Evolutionary conservation across 2,113 vertebrate species (phyloP), one percentile per base, ranked within the genome.

Genomic region (Ammodytes marinus): DNA sequence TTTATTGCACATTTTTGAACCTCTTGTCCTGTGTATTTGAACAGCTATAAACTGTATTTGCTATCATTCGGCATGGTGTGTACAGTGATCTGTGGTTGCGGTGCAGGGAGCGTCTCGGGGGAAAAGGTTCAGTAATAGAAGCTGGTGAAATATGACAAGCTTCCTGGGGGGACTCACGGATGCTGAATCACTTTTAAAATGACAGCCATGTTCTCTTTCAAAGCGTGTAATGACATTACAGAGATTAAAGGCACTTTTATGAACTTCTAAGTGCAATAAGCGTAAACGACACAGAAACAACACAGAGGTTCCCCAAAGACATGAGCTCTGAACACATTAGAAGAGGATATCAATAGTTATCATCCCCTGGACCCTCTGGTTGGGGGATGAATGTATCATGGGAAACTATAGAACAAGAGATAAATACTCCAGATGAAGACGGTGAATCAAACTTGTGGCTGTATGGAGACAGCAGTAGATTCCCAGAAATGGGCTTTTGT

Each of bases 321-420:
- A 52, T 57, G 47, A 61, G 77, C 49, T 13, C 27, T 42, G 9
- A 79, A 72, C 10, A 70, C 19, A 19, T 78, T 71, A 66, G 58
- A 75, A 74, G 47, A 74, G 63, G 78, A 91, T 27, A 88, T 91
- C 85, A 82, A 90, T 91, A 82, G 45, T 75, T 74, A 79, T 69
- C 58, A 71, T 79, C 67, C 59, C 8, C 19, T 46, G 47, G 43
- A 27, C 27, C 61, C 8, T 19, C 49, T 54, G 45, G 27, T 19
- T 17, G 40, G 19, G 37, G 40, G 19, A 27, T 66, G 47, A 40
- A 83, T 89, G 66, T 75, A 69, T 79, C 64, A 80, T n/a, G 49
- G 19, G 55, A 72, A 57, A 17, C 17, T 13, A 46, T 4, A 37
- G 1, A 69, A 12, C 11, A 75, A 37, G 55, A 39, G 0, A 42